phyloP scores from a whole-genome alignment of 2,888 invertebrate genomes.

The Diloba caeruleocephala region DNA sequence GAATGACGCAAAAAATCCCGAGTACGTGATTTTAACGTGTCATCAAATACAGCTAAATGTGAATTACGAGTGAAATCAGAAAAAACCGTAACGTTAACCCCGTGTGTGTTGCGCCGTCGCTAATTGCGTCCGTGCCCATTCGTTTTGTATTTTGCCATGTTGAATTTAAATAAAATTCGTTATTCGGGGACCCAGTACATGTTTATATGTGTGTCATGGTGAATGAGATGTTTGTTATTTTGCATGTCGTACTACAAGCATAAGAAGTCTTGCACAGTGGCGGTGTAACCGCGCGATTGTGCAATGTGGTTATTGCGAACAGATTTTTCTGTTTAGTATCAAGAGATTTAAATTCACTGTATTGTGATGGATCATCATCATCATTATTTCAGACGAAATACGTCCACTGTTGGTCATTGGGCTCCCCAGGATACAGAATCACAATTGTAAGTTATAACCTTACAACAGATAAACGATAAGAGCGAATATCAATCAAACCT shows the following conservation, averaged over 20 bases:
- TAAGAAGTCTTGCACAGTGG: too few relatives aligned
- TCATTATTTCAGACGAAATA: too few relatives aligned
- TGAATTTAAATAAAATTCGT: conserved; percentile 60
- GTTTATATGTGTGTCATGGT: conserved; percentile 14
- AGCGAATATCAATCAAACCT: too few relatives aligned
- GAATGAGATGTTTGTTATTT: neutral
- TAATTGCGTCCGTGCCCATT: conserved; percentile 64
- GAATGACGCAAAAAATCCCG: conserved; percentile 15
- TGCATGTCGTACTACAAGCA: neutral
- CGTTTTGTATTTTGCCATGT: conserved; percentile 56
- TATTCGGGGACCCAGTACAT: conserved; percentile 23
- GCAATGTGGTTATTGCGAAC: too few relatives aligned
- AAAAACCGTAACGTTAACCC: conserved; percentile 46
- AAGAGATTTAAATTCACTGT: too few relatives aligned
- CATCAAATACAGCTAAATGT: conserved; percentile 53
- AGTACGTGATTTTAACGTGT: conserved; percentile 31
- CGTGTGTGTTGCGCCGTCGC: conserved; percentile 42
- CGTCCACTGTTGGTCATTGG: too few relatives aligned
- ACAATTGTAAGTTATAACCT: too few relatives aligned
- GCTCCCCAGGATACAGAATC: too few relatives aligned
- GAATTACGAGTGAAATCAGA: conserved; percentile 53
- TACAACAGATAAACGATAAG: too few relatives aligned
- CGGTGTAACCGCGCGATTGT: too few relatives aligned
- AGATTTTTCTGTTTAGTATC: too few relatives aligned
- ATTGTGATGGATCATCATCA: too few relatives aligned